phyloP scores from a whole-genome alignment of 2,113 vertebrate genomes.

The Narcine bancroftii region DNA sequence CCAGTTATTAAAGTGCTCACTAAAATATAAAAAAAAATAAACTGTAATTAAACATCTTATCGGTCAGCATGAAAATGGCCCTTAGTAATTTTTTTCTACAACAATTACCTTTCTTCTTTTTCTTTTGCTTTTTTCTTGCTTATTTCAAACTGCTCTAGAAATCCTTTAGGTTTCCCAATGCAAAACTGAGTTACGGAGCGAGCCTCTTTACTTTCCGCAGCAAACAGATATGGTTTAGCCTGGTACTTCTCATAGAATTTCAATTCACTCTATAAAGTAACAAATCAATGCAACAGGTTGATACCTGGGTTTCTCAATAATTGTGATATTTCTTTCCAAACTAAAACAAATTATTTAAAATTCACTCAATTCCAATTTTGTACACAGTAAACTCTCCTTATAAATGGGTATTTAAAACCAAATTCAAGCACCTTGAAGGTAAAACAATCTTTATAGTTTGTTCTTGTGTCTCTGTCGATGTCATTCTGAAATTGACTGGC shows the following conservation, averaged over 20 bases:
- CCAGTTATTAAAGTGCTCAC: slow-evolving; percentile 65
- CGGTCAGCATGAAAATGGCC: slow-evolving; percentile 24
- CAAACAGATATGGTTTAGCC: slow-evolving; percentile 75
- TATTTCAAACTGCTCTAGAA: slow-evolving; percentile 76
- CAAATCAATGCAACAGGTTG: neutral
- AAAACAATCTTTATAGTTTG: neutral
- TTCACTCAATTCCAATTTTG: neutral
- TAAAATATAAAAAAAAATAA: slow-evolving; percentile 49
- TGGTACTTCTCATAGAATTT: slow-evolving; percentile 74
- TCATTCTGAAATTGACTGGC: neutral
- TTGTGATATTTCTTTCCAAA: neutral
- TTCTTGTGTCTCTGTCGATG: neutral
- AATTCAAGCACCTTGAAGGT: neutral
- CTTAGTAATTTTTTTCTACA: neutral
- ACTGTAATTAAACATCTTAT: slow-evolving; percentile 33
- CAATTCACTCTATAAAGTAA: slow-evolving; percentile 58
- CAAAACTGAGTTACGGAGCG: slow-evolving; percentile 46
- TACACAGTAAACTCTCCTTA: neutral
- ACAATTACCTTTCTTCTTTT: slow-evolving; percentile 66
- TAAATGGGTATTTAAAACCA: neutral
- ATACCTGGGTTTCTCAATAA: neutral
- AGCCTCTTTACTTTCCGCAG: slow-evolving; percentile 63
- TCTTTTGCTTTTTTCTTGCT: slow-evolving; percentile 76
- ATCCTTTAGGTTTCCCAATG: slow-evolving; percentile 52
- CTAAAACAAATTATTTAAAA: neutral